Conservation (phyloP, 2,797 vertebrate species). For the Poecilia wingei region DNA sequence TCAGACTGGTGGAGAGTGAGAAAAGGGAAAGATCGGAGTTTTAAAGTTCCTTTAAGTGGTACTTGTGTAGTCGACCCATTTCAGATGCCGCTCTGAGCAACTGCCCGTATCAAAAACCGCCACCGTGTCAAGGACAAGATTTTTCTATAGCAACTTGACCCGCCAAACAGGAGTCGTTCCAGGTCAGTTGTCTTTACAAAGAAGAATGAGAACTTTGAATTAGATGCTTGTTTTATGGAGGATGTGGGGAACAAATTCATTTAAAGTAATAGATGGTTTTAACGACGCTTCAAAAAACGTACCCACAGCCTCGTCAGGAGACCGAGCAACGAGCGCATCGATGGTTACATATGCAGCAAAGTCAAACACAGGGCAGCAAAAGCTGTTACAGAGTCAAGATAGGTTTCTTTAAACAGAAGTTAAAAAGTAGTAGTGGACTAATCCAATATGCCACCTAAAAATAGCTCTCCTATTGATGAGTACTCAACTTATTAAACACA, state of each 20-base stretch:
- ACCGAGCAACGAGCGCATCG: neutral
- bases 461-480: neutral
- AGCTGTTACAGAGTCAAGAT: neutral
- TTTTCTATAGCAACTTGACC: neutral
- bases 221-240: neutral
- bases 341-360: constrained; percentile 8
- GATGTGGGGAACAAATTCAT: neutral
- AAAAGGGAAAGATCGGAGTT: constrained; percentile 45
- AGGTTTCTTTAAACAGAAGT: neutral
- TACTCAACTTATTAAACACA: neutral
- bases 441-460: neutral
- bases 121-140: neutral
- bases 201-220: neutral
- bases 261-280: neutral
- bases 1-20: constrained; percentile 60
- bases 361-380: constrained; percentile 2
- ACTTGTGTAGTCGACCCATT: neutral
- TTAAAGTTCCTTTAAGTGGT: constrained; percentile 11
- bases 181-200: neutral
- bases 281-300: neutral
- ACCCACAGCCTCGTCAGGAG: neutral
- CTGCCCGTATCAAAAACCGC: neutral
- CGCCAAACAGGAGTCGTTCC: neutral
- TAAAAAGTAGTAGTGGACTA: neutral
- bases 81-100: neutral